Evolutionary conservation across 2,797 vertebrate species (phyloP), one percentile per base, ranked within the genome.

Genomic region (Vultur gryphus): DNA sequence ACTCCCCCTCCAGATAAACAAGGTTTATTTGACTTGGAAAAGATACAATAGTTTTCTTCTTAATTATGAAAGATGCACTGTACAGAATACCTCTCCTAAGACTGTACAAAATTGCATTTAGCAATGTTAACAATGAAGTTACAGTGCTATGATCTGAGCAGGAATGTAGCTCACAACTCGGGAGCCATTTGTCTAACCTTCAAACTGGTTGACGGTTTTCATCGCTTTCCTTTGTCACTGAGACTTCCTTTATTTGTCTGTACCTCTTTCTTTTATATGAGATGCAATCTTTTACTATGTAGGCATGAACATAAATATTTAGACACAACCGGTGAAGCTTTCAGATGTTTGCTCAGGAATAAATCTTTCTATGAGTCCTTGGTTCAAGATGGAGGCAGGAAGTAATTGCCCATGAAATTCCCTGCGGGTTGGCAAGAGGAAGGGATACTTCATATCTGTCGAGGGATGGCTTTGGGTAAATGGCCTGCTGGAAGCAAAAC

Each of bases 11-110:
- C 16, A 43, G 51, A 90, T 64, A 94, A 93, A 93, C 41, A 80
- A 59, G 14, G 33, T 75, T 87, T 95, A 89, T 94, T 97, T 95
- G 37, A 88, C 88, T 95, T 97, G 95, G 94, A 92, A 87, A 94
- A 89, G 43, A 92, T 75, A 83, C 41, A 55, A 24, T 58, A 29
- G 35, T 80, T 87, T 91, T 90, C 48, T 77, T 90, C 49, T 72
- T 93, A 89, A 94, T 96, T 81, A 86, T 89, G 79, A 90, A 86
- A 85, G 65, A 83, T 86, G 87, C 65, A 14, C 90, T 37, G n/a
- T 59, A 71, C 39, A 61, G 51, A 84, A 69, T 79, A 84, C 12
- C n/a, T 87, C 82, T 92, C 41, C 39, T 33, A 89, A 94, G 52
- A 89, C 65, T 59, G 70, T 55, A 54, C 33, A 85, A 79, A 95